Evolutionary conservation across 2,888 invertebrate genomes (phyloP), one percentile per base, ranked within the genome.

Genomic region (Clitarchus hookeri): DNA sequence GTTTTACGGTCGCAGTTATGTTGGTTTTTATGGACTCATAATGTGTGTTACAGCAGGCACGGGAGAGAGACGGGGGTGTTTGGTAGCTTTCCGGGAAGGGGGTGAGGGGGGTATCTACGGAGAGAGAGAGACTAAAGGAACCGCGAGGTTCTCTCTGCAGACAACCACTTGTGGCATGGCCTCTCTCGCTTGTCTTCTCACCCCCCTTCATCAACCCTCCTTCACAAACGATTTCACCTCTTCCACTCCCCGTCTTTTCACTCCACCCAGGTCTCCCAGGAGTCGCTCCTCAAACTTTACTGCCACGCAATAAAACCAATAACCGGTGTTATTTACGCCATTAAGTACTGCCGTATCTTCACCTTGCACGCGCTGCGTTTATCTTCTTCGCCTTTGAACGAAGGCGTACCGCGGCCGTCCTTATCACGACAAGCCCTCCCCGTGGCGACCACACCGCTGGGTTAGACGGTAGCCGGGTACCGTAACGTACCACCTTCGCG

Each of bases 1-100:
- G 82, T 82, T 82, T 82, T 82, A 82, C 44, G 82, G 82, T 82
- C 82, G 82, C 44, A 82, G 82, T 82, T 82, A 82, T 82, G 82
- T 82, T 82, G 82, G 82, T 82, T 82, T 65, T 82, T 82, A 82
- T 82, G 82, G 44, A 36, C 82, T 82, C 82, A 82, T 82, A 82
- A 82, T 82, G 44, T 82, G 82, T 82, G 82, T 82, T 27, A n/a
- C 82, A 82, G 36, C 27, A 82, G 82, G 27, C 82, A 27, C 23
- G 65, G 65, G 0, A n/a, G 65, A 9, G n/a, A 8, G 65, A n/a
- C 23, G 12, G 53, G 4, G 53, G 12, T n/a, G n/a, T 2, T 12
- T 53, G 53, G 36, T 36, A 36, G 36, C 36, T 36, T 36, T 1
- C 36, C 4, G 1, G 36, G 36, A 36, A 36, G 36, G 12, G 53